phyloP scores from a whole-genome alignment of 2,113 vertebrate species.

The Sinocyclocheilus maitianheensis region DNA sequence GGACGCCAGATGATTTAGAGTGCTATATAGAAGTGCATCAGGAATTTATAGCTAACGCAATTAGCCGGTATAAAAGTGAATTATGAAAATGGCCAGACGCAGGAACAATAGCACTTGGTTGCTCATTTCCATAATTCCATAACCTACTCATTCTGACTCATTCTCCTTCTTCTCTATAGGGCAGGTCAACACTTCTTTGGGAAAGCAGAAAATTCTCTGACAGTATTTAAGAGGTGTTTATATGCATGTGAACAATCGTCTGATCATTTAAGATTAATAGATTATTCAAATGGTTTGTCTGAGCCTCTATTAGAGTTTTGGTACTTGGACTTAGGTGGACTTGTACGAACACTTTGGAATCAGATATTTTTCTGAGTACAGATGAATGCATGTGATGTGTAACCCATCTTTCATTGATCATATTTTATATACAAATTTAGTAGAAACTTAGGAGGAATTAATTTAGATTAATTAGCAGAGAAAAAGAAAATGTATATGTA shows the following conservation, averaged over 20 bases:
- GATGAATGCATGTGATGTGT: no score
- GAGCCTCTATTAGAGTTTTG: not conserved
- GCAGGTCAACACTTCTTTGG: conserved; percentile 8
- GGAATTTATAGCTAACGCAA: conserved; percentile 55
- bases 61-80: conserved; percentile 57
- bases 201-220: not conserved
- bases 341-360: no score
- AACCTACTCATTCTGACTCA: conserved; percentile 14
- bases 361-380: no score
- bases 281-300: not conserved
- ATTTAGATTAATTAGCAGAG: not conserved
- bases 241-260: not conserved
- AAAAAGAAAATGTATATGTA: not conserved
- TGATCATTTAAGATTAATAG: not conserved
- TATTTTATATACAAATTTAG: not conserved
- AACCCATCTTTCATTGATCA: no score
- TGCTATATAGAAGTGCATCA: conserved; percentile 50
- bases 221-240: not conserved
- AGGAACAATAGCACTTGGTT: conserved; percentile 53
- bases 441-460: not conserved
- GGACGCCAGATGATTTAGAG: conserved; percentile 50
- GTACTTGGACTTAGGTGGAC: not conserved
- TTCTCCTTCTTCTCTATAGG: conserved; percentile 4
- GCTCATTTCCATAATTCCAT: conserved; percentile 57
- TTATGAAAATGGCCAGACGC: conserved; percentile 56